A percentile compares a stretch with the other conserved stretches of the same genome.
phyloP scores from a whole-genome alignment of 2,113 vertebrate species.

The Eulemur macaco region DNA sequence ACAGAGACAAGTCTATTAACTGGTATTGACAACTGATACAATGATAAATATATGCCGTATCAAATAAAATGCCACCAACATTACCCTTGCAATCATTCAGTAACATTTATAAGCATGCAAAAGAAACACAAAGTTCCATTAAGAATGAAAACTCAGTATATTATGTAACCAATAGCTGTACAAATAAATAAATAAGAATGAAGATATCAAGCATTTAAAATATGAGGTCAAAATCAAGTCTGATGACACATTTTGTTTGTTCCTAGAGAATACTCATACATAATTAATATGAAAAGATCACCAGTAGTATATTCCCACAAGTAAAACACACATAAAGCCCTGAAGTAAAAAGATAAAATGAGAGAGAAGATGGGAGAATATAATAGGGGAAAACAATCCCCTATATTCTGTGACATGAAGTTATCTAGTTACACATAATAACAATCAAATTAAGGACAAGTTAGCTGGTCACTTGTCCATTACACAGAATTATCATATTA shows the following conservation, averaged over 20 bases:
- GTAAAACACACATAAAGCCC: neutral
- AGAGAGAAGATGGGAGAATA: neutral
- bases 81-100: slow-evolving; percentile 75
- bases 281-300: neutral
- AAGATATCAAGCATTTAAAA: neutral
- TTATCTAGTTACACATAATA: neutral
- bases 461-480: neutral
- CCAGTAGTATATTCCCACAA: neutral
- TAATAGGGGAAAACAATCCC: neutral
- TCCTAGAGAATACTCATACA: neutral
- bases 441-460: neutral
- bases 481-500: neutral
- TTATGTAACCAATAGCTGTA: neutral
- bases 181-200: neutral
- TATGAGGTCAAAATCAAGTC: neutral
- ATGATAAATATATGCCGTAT: slow-evolving; percentile 76
- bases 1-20: slow-evolving; percentile 26
- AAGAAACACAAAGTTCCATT: neutral
- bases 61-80: slow-evolving; percentile 81
- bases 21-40: slow-evolving; percentile 61
- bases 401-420: neutral
- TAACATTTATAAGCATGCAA: neutral
- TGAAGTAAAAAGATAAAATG: neutral
- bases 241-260: neutral
- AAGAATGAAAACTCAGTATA: neutral